Evolutionary conservation across 2,888 invertebrate genomes (phyloP), one percentile per base, ranked within the genome.

Genomic region (Apotomis capreana): DNA sequence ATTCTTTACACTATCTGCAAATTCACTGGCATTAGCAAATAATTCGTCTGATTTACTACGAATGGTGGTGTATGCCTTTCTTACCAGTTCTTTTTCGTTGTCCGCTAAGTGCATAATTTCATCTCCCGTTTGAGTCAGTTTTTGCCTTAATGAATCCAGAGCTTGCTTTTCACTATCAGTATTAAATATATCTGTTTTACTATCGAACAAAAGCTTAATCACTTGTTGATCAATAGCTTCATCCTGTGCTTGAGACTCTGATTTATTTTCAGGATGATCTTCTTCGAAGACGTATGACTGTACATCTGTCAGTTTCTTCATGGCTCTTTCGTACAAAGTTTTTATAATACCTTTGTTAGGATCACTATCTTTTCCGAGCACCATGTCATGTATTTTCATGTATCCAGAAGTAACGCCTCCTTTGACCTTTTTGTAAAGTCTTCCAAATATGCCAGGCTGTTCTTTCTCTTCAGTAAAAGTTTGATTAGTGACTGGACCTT

Each of bases 261-360:
- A 15, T 15, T 67, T 44, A 4, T 55, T 13, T 4, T 8, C 46
- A 3, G 12, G 36, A 12, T 26, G 15, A 9, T 13, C 4, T 12
- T 59, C 54, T 54, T 63, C 68, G 58, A 74, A 63, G n/a, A 73
- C 9, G 13, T 26, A 64, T 4, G 59, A 13, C 64, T 51, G 60
- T 9, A 55, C 44, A 8, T 49, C 55, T 0, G 64, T 51, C 40
- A 69, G 49, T 36, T 69, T 63, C 12, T 69, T 52, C 55, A 60
- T n/a, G 4, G 64, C 63, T 69, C 69, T 69, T 54, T 73, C 73
- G 37, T 63, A 73, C 9, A 73, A 52, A 60, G 63, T 69, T 64
- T 13, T 73, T 6, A 73, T 59, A 51, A 69, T 69, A 26, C 63
- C 69, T 63, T 73, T 73, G 9, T 73, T 69, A n/a, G 68, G 69